Conservation (phyloP, 2,888 invertebrate species). For the Oscheius sp. region DNA sequence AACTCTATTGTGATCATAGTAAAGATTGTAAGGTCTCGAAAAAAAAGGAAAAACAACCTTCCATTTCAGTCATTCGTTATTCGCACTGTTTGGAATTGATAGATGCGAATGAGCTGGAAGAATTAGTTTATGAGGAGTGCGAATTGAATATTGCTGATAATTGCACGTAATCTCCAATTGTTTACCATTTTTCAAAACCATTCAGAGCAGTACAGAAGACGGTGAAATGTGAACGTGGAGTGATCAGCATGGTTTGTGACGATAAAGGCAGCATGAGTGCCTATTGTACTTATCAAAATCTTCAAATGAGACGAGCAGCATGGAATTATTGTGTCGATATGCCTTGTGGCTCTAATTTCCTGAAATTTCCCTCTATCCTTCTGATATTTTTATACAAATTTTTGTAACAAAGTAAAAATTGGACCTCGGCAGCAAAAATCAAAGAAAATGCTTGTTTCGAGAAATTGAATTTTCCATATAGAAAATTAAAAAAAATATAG, state of each 20-base stretch:
- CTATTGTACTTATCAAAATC: slow-evolving; percentile 35
- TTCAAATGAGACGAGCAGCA: slow-evolving; percentile 33
- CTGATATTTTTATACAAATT: neutral
- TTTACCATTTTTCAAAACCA: neutral
- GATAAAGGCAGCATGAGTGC: slow-evolving; percentile 29
- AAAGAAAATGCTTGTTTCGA: too few species aligned
- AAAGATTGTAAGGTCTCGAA: slow-evolving; percentile 9
- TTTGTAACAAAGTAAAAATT: neutral
- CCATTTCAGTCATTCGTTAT: slow-evolving; percentile 25
- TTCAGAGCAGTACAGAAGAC: slow-evolving; percentile 30
- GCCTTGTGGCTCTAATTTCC: slow-evolving; percentile 9
- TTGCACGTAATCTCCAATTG: slow-evolving; percentile 1
- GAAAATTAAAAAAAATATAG: neutral
- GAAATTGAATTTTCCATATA: too few species aligned
- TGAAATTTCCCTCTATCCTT: neutral
- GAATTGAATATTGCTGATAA: slow-evolving; percentile 28
- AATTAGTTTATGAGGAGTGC: slow-evolving; percentile 32
- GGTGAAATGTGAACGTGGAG: slow-evolving; percentile 36
- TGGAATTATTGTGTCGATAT: slow-evolving; percentile 30
- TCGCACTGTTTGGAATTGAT: slow-evolving; percentile 23
- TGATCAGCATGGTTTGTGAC: slow-evolving; percentile 27
- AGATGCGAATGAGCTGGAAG: slow-evolving; percentile 24
- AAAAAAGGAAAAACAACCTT: neutral
- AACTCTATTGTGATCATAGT: slow-evolving; percentile 33
- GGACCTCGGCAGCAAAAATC: too few species aligned